Evolutionary conservation across 2,113 vertebrate species (phyloP).

Genomic region (Centrocercus urophasianus): DNA sequence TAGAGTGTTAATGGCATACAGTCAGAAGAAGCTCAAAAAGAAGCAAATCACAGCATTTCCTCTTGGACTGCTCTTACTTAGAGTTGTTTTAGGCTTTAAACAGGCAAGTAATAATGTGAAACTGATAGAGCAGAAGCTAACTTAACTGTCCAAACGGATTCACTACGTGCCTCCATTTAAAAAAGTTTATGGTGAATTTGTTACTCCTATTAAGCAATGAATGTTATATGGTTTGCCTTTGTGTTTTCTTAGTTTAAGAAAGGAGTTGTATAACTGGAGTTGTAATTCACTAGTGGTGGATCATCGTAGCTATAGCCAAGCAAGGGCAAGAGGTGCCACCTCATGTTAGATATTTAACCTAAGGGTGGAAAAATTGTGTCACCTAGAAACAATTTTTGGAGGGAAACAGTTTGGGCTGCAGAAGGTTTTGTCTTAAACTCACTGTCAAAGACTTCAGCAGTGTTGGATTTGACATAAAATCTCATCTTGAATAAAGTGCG

Average conservation of each 20-base stretch:
- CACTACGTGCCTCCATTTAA: not conserved
- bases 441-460: not conserved
- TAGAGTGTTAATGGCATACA: not conserved
- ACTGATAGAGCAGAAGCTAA: not conserved
- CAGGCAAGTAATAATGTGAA: not conserved
- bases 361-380: not conserved
- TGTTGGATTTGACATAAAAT: not conserved
- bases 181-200: not conserved
- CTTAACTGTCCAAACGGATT: not conserved
- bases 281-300: not conserved
- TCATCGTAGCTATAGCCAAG: not conserved
- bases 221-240: not conserved
- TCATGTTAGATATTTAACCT: not conserved
- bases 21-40: not conserved
- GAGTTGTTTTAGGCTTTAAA: not conserved
- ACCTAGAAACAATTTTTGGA: not conserved
- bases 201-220: not conserved
- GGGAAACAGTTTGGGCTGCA: not conserved
- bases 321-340: not conserved
- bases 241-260: not conserved
- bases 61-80: not conserved
- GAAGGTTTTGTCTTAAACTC: not conserved
- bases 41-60: not conserved
- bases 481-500: not conserved
- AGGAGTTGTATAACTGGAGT: not conserved